phyloP scores from a whole-genome alignment of 2,797 vertebrate species.

The Mormyrops boulengeri region DNA sequence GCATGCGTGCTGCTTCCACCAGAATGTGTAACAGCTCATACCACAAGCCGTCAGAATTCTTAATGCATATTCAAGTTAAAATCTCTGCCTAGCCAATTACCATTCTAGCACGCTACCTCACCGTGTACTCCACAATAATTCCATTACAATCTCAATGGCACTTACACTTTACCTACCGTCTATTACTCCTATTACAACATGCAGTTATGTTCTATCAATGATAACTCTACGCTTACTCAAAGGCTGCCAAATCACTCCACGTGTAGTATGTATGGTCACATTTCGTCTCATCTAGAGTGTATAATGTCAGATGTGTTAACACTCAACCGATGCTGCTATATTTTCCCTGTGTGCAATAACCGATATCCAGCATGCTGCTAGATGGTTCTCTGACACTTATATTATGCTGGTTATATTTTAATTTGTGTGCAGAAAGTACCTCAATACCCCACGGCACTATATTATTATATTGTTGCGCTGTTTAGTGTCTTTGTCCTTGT shows the following conservation, averaged over 20 bases:
- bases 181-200: not conserved
- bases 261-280: not conserved
- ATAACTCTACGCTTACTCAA: not conserved
- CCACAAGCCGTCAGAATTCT: not conserved
- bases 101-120: not conserved
- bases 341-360: not conserved
- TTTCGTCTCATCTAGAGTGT: not conserved
- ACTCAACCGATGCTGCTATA: not conserved
- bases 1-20: not conserved
- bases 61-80: not conserved
- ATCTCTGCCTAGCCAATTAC: not conserved
- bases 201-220: not conserved
- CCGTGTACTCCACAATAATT: not conserved
- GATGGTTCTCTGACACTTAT: not conserved
- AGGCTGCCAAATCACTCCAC: not conserved
- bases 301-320: not conserved
- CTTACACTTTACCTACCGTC: not conserved
- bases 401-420: not conserved
- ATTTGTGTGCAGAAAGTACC: not conserved
- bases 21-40: not conserved
- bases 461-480: not conserved
- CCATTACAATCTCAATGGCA: not conserved
- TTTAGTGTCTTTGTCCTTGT: not conserved
- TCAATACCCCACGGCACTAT: not conserved
- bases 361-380: not conserved